A percentile compares a stretch with the other conserved stretches of the same genome.
Conservation (phyloP, 2,797 vertebrate genomes). For the Lemur catta region DNA sequence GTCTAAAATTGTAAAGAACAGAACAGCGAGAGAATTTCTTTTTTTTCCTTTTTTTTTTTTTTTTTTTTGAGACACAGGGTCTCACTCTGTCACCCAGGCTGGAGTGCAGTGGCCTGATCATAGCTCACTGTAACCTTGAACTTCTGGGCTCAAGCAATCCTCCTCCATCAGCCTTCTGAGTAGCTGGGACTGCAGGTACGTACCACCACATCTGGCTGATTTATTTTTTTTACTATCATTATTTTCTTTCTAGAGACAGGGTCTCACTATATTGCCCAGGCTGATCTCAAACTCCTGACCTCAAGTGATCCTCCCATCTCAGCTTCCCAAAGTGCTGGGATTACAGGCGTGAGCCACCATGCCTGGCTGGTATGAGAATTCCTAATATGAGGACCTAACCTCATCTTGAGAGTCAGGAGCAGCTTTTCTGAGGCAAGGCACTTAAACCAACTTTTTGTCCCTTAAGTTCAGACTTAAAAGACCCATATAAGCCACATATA, state of each 20-base stretch:
- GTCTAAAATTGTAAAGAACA: background rate
- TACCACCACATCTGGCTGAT: too few relatives aligned
- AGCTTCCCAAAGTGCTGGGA: background rate
- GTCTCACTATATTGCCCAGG: background rate
- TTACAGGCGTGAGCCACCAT: background rate
- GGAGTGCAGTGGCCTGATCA: too few relatives aligned
- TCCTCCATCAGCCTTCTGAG: too few relatives aligned
- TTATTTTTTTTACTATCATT: background rate
- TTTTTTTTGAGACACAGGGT: background rate
- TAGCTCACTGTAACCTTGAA: too few relatives aligned
- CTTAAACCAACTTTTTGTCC: background rate
- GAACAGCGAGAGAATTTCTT: background rate
- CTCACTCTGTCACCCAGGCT: background rate
- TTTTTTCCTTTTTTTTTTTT: background rate
- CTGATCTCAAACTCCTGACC: background rate
- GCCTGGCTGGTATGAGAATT: background rate
- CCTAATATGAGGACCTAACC: background rate
- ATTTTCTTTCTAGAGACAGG: background rate
- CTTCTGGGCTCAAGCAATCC: too few relatives aligned
- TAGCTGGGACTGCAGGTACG: too few relatives aligned
- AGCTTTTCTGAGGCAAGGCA: background rate
- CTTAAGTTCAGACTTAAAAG: background rate
- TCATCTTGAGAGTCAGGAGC: background rate
- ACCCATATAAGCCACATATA: background rate
- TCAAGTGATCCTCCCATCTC: background rate